Base-by-base conservation (phyloP, 2,797 vertebrate species). In the Peromyscus melanophrys region DNA sequence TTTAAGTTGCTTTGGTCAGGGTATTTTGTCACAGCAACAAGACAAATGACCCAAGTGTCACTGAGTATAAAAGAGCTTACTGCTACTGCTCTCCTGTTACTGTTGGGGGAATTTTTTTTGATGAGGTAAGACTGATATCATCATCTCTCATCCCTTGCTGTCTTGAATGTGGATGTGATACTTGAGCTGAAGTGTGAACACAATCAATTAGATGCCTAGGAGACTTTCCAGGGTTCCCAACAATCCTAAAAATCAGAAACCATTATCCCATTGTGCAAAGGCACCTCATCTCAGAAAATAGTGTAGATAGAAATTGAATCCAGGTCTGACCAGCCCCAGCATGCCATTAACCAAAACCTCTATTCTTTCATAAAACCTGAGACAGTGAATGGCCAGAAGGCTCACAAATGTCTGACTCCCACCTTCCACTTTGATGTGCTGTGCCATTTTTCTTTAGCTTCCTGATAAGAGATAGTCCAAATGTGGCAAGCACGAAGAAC, bases 401-500 rank as follows among this genome's bases (percentile, higher is more conserved):
- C 1, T 37, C 31, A 19, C 23, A 14, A 14, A 37, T 49, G 59
- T 65, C 49, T 2, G 25, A 19, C 10, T 8, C 4, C 23, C 76
- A 52, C 25, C 34, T n/a, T 23, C 87, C 10, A 1, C 37, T 11
- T 61, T 34, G 4, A 0, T 2, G 0, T 4, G 29, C 34, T 43
- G 40, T 34, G 49, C 67, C 1, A 0, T 67, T 82, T 49, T 61
- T 57, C 59, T 6, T 55, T 63, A 31, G 21, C 17, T 78, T 78
- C 61, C 46, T 92, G 63, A 76, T 81, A 86, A 90, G 46, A 76
- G 81, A 67, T 84, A 93, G 37, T 57, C 27, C 1, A 8, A 61
- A 14, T n/a, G 29, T 43, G 75, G 49, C 31, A 49, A 65, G 59
- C 34, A n/a, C 37, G 23, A 73, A 37, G 65, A 46, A n/a, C 31